Conservation (phyloP, 1,140 invertebrate species). For the Rhyacophila brunnea region DNA sequence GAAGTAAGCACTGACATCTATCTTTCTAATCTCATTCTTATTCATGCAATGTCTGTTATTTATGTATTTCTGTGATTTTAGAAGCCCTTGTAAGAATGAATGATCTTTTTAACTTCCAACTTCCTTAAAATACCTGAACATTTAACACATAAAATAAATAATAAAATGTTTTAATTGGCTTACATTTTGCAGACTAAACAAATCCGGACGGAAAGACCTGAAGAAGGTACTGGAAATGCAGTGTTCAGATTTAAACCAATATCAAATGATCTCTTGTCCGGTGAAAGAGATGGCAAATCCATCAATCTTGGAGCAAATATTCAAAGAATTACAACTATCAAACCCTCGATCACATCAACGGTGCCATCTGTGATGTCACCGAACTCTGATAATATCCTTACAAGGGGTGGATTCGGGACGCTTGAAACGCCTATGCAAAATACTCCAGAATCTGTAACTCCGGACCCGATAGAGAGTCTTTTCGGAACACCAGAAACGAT, state of each 20-base stretch:
- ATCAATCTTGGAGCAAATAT: constrained; percentile 46
- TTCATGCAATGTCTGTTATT: too few species aligned
- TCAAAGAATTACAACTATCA: constrained; percentile 46
- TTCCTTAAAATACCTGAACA: background rate
- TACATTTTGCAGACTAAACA: constrained; percentile 48
- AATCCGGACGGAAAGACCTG: constrained; percentile 52
- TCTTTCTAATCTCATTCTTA: too few species aligned
- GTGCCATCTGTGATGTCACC: too few species aligned
- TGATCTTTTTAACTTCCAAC: constrained; percentile 2
- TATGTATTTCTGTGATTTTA: too few species aligned
- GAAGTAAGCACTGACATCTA: constrained; percentile 46
- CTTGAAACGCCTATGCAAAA: constrained; percentile 9
- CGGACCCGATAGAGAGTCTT: constrained; percentile 28
- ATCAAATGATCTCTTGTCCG: constrained; percentile 40
- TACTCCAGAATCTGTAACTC: constrained; percentile 30
- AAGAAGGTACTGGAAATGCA: constrained; percentile 42
- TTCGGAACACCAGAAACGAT: constrained; percentile 24
- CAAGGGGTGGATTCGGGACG: constrained; percentile 27
- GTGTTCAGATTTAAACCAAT: constrained; percentile 54
- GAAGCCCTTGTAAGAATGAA: background rate
- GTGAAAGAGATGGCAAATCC: constrained; percentile 3
- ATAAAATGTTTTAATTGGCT: too few species aligned
- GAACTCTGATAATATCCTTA: too few species aligned
- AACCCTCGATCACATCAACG: too few species aligned
- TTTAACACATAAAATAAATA: too few species aligned